Conservation (phyloP, 1,140 invertebrate species). For the Nixonia krombeini region DNA sequence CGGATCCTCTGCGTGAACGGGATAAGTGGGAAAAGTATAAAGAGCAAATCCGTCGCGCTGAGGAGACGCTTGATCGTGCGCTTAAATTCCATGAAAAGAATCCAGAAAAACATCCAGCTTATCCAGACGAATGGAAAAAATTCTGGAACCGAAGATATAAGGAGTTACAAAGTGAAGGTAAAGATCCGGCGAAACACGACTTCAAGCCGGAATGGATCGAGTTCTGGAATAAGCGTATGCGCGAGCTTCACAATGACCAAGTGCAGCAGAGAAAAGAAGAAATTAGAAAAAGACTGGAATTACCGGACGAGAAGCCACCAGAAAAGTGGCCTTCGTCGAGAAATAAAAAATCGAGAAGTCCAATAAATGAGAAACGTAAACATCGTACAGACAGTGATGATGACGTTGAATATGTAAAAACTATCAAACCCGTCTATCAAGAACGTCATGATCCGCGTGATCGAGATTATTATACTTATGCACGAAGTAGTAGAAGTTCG, state of each 20-base stretch:
- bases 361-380: slow-evolving; percentile 45
- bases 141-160: slow-evolving; percentile 88
- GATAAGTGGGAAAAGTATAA: slow-evolving; percentile 75
- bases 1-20: slow-evolving; percentile 63
- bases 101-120: slow-evolving; percentile 88
- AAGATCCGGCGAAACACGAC: slow-evolving; percentile 83
- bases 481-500: slow-evolving; percentile 42
- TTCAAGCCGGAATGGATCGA: slow-evolving; percentile 90
- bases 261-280: slow-evolving; percentile 74
- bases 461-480: slow-evolving; percentile 57
- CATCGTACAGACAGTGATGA: slow-evolving; percentile 64
- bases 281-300: slow-evolving; percentile 71
- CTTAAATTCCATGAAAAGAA: slow-evolving; percentile 83
- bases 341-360: slow-evolving; percentile 30
- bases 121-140: slow-evolving; percentile 89
- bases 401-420: slow-evolving; percentile 67
- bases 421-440: slow-evolving; percentile 52
- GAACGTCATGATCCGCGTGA: slow-evolving; percentile 52
- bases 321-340: slow-evolving; percentile 44
- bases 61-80: slow-evolving; percentile 68
- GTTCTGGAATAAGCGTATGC: slow-evolving; percentile 85
- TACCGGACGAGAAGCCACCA: slow-evolving; percentile 65
- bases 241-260: slow-evolving; percentile 81
- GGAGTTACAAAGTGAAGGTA: slow-evolving; percentile 82
- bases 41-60: slow-evolving; percentile 70